Evolutionary conservation across 2,888 invertebrate species (phyloP), one percentile per base, ranked within the genome.

Genomic region (Yponomeuta evonymella): DNA sequence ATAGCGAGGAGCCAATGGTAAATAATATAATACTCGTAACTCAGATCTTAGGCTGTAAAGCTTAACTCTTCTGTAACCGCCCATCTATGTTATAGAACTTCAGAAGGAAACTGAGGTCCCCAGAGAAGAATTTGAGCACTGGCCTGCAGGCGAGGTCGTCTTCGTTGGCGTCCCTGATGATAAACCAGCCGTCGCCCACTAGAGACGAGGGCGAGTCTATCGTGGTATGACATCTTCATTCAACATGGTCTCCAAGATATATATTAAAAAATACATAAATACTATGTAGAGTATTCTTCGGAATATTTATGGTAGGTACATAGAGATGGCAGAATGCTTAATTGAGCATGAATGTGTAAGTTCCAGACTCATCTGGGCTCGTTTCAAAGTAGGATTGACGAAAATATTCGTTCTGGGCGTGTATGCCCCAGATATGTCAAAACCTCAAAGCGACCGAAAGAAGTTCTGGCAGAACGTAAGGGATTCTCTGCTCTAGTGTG

Each of bases 91-190:
- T 70, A 72, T 81, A 95, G 95, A 95, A 95, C 79, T 95, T 95
- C 79, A 93, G 93, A 77, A 93, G 94, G 78, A 92, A 94, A 67
- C 81, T 95, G 73, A 90, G 91, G 58, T 90, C 94, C 33, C 93
- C 94, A 0, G 94, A 94, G 75, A 91, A 88, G 75, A 87, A 87
- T 75, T 79, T 82, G 23, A 89, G 76, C 77, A 75, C 83, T 1
- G 90, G 90, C 2, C 85, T 87, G 76, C 88, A 86, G 73, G 93
- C 84, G 74, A 87, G 79, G 73, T 93, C 84, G 71, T 91, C 81
- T 74, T 94, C 92, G 0, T 77, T 92, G 71, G 92, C 88, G 0
- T 90, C 92, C 3, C 81, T 92, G 36, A 81, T 92, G 36, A 86
- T 91, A 87, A 86, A 86, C 72, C 85, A 83, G 29, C 81, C 82